phyloP scores from a whole-genome alignment of 2,113 vertebrate genomes.

The Phalacrocorax brasilianus region DNA sequence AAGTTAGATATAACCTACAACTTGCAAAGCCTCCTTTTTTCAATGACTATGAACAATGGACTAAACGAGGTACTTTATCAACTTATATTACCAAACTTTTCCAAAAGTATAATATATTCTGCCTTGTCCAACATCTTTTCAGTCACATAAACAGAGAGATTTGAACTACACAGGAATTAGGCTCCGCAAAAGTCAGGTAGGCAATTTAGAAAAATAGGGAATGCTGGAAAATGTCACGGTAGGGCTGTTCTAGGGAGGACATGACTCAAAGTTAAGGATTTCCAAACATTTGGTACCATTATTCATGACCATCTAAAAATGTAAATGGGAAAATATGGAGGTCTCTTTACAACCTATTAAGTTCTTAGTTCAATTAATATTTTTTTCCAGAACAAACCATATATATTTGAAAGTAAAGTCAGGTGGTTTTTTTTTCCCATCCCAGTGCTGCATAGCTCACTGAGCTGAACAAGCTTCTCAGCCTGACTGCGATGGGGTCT shows the following conservation, averaged over 20 bases:
- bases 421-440: background rate
- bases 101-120: background rate
- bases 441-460: background rate
- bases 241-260: background rate
- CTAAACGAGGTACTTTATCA: background rate
- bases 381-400: background rate
- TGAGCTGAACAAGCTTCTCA: background rate
- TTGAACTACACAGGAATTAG: background rate
- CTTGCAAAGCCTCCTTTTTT: background rate
- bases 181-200: background rate
- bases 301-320: background rate
- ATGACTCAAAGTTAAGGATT: background rate
- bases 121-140: background rate
- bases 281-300: background rate
- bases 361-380: background rate
- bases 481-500: background rate
- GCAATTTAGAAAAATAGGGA: background rate
- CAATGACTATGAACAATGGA: background rate
- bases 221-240: background rate
- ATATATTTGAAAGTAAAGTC: background rate
- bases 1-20: background rate
- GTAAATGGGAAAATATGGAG: background rate
- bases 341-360: background rate
- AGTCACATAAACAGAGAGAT: background rate
- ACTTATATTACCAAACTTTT: background rate